Conservation (phyloP, 2,797 vertebrate genomes). For the Todus mexicanus region DNA sequence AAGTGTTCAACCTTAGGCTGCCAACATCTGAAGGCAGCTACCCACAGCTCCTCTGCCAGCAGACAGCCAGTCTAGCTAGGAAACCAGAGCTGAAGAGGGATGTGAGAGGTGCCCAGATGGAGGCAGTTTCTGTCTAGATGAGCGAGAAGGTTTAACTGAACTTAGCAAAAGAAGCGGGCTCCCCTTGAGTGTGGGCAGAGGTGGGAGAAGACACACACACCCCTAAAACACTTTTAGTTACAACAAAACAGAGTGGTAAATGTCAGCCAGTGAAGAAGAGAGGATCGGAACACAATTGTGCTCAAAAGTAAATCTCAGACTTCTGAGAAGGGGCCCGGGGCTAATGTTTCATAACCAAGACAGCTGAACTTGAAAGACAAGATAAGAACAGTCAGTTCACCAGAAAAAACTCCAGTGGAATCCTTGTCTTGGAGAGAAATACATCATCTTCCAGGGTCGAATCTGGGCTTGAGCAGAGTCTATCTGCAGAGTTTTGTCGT, state of each 20-base stretch:
- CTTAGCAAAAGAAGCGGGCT: not conserved
- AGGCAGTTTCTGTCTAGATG: not conserved
- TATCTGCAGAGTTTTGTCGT: not conserved
- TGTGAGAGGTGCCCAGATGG: not conserved
- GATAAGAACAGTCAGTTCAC: not conserved
- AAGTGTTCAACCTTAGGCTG: not conserved
- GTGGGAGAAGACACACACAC: not conserved
- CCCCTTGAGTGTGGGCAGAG: not conserved
- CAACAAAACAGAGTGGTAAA: not conserved
- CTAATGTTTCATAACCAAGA: not conserved
- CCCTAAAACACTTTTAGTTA: not conserved
- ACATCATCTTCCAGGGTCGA: not conserved
- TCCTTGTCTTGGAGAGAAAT: not conserved
- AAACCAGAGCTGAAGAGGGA: not conserved
- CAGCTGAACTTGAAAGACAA: not conserved
- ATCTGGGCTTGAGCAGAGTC: not conserved
- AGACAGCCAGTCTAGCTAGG: not conserved
- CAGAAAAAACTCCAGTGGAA: not conserved
- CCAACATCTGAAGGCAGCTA: slow-evolving; percentile 8
- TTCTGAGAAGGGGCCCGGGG: not conserved
- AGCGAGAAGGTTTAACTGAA: not conserved
- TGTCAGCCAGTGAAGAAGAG: not conserved
- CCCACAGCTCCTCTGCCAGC: slow-evolving; percentile 4
- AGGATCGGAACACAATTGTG: not conserved
- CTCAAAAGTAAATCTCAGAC: not conserved